phyloP scores from a whole-genome alignment of 2,113 vertebrate genomes.

The Camarhynchus parvulus region DNA sequence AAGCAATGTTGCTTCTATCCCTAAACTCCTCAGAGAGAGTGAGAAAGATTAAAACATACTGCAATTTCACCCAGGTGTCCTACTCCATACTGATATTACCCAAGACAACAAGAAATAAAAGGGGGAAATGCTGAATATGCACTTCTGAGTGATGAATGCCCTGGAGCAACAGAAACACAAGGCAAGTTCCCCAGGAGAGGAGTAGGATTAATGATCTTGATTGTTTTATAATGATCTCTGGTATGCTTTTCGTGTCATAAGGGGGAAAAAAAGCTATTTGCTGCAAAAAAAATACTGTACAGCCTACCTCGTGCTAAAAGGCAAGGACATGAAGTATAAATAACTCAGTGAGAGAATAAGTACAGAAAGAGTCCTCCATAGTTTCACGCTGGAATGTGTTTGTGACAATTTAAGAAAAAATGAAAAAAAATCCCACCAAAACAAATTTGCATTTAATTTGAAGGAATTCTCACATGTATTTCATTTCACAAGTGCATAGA shows the following conservation, averaged over 20 bases:
- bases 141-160: conserved; percentile 21
- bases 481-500: not conserved
- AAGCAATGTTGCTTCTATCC: not conserved
- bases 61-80: not conserved
- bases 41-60: not conserved
- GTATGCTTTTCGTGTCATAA: not conserved
- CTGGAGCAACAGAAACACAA: conserved; percentile 26
- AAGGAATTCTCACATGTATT: not conserved
- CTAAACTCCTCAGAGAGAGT: not conserved
- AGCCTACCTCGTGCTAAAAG: not conserved
- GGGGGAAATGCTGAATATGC: not conserved
- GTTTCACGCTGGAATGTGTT: not conserved
- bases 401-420: not conserved
- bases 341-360: not conserved
- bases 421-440: not conserved
- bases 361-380: not conserved
- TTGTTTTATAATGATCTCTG: conserved; percentile 38
- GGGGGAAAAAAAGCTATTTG: not conserved
- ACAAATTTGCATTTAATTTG: not conserved
- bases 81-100: not conserved
- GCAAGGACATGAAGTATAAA: not conserved
- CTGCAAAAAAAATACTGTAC: not conserved
- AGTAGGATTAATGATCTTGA: conserved; percentile 30
- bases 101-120: not conserved
- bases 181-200: conserved; percentile 16